These are phyloP conservation scores for Glyphotaelius pellucidus DNA, from an alignment of 2,888 invertebrate genomes.

Conservation along the genomic window DNA sequence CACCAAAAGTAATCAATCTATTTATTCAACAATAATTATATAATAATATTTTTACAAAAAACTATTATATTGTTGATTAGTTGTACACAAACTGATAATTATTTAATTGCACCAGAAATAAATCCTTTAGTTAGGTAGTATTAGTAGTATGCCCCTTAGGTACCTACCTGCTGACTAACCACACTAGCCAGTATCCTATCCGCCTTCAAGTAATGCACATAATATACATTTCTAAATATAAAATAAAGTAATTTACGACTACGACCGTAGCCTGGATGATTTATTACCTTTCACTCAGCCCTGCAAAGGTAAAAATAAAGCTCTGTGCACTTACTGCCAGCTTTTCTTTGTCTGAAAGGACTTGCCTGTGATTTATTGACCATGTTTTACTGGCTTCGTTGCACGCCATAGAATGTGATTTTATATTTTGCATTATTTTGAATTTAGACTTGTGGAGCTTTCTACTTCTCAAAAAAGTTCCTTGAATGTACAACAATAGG, in stretches of 20 bases:
- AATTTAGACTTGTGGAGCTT: neutral
- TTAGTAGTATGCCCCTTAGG: neutral
- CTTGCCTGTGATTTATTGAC: neutral
- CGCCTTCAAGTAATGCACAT: neutral
- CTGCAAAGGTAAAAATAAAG: neutral
- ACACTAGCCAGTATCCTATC: neutral
- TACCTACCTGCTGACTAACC: neutral
- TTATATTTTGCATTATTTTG: neutral
- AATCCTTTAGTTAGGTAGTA: neutral
- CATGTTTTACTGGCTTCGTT: neutral
- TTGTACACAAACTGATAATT: neutral
- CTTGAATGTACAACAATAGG: too few relatives aligned
- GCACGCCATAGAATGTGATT: neutral
- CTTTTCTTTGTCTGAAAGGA: neutral
- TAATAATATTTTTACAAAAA: neutral
- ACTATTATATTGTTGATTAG: neutral
- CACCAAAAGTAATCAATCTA: neutral
- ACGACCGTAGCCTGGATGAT: neutral
- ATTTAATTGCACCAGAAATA: neutral
- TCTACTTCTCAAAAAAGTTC: too few relatives aligned
- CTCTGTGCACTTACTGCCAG: neutral
- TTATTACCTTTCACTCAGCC: conserved; percentile 17
- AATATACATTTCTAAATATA: neutral
- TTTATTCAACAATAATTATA: neutral
- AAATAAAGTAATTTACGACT: neutral